Evolutionary conservation across 1,140 invertebrate genomes (phyloP), one percentile per base, ranked within the genome.

Genomic region (Cepaea nemoralis): DNA sequence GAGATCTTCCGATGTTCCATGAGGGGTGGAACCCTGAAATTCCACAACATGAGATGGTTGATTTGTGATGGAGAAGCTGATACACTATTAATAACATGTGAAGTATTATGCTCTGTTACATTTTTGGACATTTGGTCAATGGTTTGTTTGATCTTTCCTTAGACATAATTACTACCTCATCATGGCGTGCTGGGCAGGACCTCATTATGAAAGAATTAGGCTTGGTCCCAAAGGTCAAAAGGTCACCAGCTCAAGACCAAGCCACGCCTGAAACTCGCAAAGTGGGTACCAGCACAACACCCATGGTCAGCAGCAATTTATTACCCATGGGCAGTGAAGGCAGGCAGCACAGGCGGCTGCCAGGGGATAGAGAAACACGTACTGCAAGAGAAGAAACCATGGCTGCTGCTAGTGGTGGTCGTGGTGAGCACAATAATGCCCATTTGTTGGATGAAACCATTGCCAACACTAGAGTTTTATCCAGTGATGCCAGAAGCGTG

Each of bases 91-190:
- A n/a, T n/a, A n/a, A n/a, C n/a, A n/a, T n/a, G n/a, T n/a, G n/a
- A n/a, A n/a, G n/a, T n/a, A n/a, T n/a, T n/a, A n/a, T n/a, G n/a
- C n/a, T n/a, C n/a, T n/a, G n/a, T n/a, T n/a, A n/a, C n/a, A n/a
- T n/a, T n/a, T n/a, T n/a, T n/a, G n/a, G n/a, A n/a, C n/a, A n/a
- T 45, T 45, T 45, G 6, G 6, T 45, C 16, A 45, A 45, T 45
- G 27, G 8, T 67, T 50, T 48, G 37, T 75, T 24, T 75, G 22
- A 39, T 81, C 42, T 63, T 33, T 19, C 40, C 45, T 1, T 84
- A 90, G 90, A 88, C 75, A 85, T 90, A 22, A 91, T 91, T 69
- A 90, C 90, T 14, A 90, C 89, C 8, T 88, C 86, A 6, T 89
- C 90, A 42, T 91, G 90, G 90, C 71, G 89, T 33, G 87, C 85